Evolutionary conservation across 2,888 invertebrate species (phyloP).

Genomic region (Cheilosia impressa): DNA sequence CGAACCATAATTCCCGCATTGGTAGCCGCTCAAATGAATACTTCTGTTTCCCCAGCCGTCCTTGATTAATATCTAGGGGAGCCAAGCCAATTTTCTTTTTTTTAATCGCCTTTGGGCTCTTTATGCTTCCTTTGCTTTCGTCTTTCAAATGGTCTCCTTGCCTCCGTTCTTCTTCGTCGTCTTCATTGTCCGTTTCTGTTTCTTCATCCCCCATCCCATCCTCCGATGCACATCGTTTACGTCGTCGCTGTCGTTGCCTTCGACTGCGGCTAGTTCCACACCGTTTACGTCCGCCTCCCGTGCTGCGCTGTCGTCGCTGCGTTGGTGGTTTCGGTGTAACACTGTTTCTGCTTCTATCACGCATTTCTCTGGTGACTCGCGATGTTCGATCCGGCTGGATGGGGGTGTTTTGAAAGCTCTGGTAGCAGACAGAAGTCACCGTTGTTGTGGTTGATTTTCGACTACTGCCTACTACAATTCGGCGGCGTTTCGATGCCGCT

Average conservation of each 20-base stretch:
- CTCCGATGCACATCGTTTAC: conserved; percentile 80
- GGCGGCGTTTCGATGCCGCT: conserved; percentile 64
- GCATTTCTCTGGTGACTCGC: conserved; percentile 47
- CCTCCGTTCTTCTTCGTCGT: conserved; percentile 74
- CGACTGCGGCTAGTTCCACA: conserved; percentile 50
- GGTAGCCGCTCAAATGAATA: conserved; percentile 89
- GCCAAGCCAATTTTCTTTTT: conserved; percentile 20
- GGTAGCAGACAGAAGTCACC: conserved; percentile 67
- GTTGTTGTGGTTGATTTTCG: conserved; percentile 52
- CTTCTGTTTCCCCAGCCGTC: conserved; percentile 78
- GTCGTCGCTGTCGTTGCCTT: conserved; percentile 51
- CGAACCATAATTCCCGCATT: conserved; percentile 90
- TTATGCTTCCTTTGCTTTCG: conserved; percentile 14
- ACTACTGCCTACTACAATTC: conserved; percentile 50
- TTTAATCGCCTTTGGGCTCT: conserved; percentile 6
- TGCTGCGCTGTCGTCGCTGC: conserved; percentile 39
- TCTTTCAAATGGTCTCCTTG: conserved; percentile 30
- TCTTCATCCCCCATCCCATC: conserved; percentile 83
- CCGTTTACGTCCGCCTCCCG: conserved; percentile 47
- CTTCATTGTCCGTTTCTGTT: conserved; percentile 55
- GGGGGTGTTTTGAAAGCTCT: conserved; percentile 83
- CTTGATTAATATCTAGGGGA: conserved; percentile 78
- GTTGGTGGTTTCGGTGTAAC: conserved; percentile 47
- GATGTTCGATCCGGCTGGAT: conserved; percentile 81
- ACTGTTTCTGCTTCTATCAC: conserved; percentile 54